Evolutionary conservation across 1,140 invertebrate species (phyloP), one percentile per base, ranked within the genome.

Genomic region (Halotydeus destructor): DNA sequence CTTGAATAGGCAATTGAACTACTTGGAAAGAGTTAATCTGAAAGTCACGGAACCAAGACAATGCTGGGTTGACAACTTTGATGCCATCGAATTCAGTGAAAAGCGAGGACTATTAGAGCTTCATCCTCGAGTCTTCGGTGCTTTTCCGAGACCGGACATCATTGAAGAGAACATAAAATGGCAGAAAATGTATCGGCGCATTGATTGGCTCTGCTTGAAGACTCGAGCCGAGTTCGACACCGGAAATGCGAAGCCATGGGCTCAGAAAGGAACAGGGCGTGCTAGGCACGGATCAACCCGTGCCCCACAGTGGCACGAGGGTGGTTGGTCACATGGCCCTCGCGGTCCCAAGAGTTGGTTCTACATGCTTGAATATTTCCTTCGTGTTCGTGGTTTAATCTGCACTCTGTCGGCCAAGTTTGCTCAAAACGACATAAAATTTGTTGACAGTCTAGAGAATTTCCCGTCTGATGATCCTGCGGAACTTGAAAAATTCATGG

Each of bases 341-440:
- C 68, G 86, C 34, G 76, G 80, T 0, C 84, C 84, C 5, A 78
- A 70, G 35, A 72, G 79, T 6, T 72, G 80, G 54, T 98, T 91
- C 60, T 96, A 76, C 55, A 93, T 97, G 86, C 56, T 96, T 18
- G 76, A 80, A 0, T 77, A 75, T 55, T 68, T 66, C 44, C 60
- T 61, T 3, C 58, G 91, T 49, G 57, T 93, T 3, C 50, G 68
- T 41, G 93, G 91, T 0, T 66, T 98, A 1, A 76, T 72, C 9
- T 68, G 74, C 9, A 75, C 75, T 0, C 61, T 98, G 5, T 83
- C 88, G 21, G 66, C 80, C 2, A 98, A 97, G 64, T 67, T 89
- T 48, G 81, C 82, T 9, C 86, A 89, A 54, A 82, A 94, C 67
- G 85, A 97, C 64, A 60, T 99, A 30, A 81, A 89, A 57, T 69